Evolutionary conservation across 1,140 invertebrate species (phyloP), one percentile per base, ranked within the genome.

Genomic region (Catajapyx aquilonaris): DNA sequence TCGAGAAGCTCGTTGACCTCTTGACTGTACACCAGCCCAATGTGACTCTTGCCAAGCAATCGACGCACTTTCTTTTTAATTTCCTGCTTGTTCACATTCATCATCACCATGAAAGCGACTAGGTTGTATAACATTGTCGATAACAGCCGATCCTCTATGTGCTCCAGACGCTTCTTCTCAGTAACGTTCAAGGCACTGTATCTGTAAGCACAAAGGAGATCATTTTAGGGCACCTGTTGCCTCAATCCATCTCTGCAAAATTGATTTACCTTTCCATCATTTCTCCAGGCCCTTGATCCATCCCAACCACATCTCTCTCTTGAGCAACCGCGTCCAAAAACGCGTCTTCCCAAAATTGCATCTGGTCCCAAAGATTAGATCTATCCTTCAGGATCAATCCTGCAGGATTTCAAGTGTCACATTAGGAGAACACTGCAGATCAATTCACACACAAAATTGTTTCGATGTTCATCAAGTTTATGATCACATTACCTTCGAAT

Each of bases 281-380:
- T 62, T 98, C 94, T 20, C 81, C 73, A 3, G 93, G 86, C 34
- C 91, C 90, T 61, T 98, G 93, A 62, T 99, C 95, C 91, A 99
- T 96, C 37, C 95, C 95, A 42, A 98, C 87, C 68, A 97, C 88
- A 53, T 99, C 94, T 35, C 95, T 65, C 55, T 99, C 95, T 58
- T 98, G 91, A 34, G 93, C 93, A 1, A 99, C 94, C 0, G 93
- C 90, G 61, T 99, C 94, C 18, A 98, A 62, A 53, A 98, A 99
- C 0, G 86, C 83, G 57, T 98, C 93, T 60, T 99, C 94, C 94
- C 95, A 99, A 59, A 98, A 98, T 52, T 97, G 88, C 83, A 97
- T 93, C 62, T 97, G 85, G 56, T 98, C 91, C 93, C 94, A 98
- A n/a, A 98, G 56, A 22, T 72, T 70, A 3, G 80, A 81, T 44